Evolutionary conservation across 2,888 invertebrate genomes (phyloP).

Genomic region (Eulithis testata): DNA sequence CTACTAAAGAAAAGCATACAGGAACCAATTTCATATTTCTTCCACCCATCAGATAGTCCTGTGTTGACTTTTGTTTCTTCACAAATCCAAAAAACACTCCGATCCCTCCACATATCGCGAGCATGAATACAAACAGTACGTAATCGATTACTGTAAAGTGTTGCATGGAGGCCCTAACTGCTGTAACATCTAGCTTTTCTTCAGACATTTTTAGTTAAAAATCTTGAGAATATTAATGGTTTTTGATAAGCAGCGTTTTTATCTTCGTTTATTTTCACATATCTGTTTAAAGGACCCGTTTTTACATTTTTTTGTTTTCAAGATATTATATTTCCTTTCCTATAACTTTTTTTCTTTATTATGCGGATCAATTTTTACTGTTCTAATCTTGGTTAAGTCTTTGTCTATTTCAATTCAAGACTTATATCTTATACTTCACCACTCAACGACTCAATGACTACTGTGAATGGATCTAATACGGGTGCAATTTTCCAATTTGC

Average conservation of each 20-base stretch:
- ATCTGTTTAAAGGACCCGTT: no score
- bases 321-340: no score
- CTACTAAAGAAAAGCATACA: slow-evolving; percentile 92
- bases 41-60: slow-evolving; percentile 92
- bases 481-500: slow-evolving; percentile 69
- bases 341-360: no score
- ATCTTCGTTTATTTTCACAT: no score
- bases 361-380: no score
- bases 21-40: slow-evolving; percentile 91
- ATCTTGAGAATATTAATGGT: no score
- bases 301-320: no score
- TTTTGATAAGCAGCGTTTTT: no score
- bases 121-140: slow-evolving; percentile 87
- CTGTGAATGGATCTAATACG: slow-evolving; percentile 42
- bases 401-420: background rate
- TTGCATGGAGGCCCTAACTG: slow-evolving; percentile 61
- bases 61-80: slow-evolving; percentile 84
- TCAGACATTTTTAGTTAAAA: slow-evolving; percentile 43
- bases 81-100: slow-evolving; percentile 92
- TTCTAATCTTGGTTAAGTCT: no score
- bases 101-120: slow-evolving; percentile 88
- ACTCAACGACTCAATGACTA: slow-evolving; percentile 37
- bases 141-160: slow-evolving; percentile 87
- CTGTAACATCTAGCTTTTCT: slow-evolving; percentile 56
- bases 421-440: slow-evolving; percentile 2